Conservation (phyloP, 2,113 vertebrate species). For the Tachysurus fulvidraco region DNA sequence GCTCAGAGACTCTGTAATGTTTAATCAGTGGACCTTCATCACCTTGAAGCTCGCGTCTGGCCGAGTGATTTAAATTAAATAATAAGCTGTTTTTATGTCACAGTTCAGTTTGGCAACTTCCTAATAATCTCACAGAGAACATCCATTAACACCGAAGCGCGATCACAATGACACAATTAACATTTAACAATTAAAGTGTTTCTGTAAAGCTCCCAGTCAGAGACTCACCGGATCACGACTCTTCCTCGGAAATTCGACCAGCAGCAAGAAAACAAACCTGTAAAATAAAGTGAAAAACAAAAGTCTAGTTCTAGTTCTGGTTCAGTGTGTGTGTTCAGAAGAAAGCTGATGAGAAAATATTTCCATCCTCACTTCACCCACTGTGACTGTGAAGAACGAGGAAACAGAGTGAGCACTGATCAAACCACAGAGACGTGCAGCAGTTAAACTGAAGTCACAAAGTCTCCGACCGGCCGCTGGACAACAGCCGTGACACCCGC, state of each 20-base stretch:
- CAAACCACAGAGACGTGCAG: neutral
- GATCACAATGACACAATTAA: no score
- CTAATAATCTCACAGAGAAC: neutral
- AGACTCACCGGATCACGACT: neutral
- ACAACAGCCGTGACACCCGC: neutral
- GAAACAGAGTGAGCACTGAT: conserved; percentile 25
- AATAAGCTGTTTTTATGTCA: neutral
- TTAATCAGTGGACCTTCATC: neutral
- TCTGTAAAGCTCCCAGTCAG: neutral
- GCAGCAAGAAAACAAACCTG: neutral
- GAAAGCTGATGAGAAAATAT: neutral
- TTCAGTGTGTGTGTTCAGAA: neutral
- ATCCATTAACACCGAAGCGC: neutral
- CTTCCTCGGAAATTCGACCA: neutral
- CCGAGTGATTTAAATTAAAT: neutral
- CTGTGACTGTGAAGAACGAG: neutral
- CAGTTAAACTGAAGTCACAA: neutral
- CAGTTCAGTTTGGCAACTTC: neutral
- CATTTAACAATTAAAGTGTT: neutral
- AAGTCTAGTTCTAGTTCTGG: neutral
- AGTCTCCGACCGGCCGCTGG: neutral
- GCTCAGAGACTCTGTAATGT: conserved; percentile 58
- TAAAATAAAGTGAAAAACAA: neutral
- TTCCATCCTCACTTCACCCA: neutral
- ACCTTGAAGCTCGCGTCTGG: accelerated